A percentile compares a stretch with the other conserved stretches of the same genome.
These are phyloP conservation scores for Heliocidaris erythrogramma DNA, from an alignment of 35 echinoderm and acorn worm species.

Conservation along the genomic window DNA sequence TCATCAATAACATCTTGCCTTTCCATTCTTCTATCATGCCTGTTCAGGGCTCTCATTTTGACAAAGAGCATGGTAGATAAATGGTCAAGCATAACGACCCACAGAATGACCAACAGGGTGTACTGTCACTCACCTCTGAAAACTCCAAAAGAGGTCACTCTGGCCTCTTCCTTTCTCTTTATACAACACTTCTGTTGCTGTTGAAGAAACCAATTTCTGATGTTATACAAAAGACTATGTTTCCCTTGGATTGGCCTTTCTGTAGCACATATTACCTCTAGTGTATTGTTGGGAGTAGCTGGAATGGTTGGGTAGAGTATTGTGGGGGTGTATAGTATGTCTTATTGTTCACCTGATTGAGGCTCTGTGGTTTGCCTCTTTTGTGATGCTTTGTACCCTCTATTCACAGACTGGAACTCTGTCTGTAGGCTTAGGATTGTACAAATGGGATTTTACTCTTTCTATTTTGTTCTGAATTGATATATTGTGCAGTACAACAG, in stretches of 20 bases:
- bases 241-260: neutral
- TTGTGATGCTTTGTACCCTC: slow-evolving; percentile 18
- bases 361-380: slow-evolving; percentile 32
- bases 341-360: slow-evolving; percentile 36
- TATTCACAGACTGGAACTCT: neutral
- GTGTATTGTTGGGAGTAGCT: neutral
- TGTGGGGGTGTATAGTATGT: slow-evolving; percentile 2
- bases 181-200: neutral
- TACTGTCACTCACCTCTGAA: neutral
- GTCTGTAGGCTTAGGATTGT: slow-evolving; percentile 34
- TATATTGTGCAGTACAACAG: neutral
- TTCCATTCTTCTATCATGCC: neutral
- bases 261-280: neutral
- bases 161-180: neutral
- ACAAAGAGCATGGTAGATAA: neutral
- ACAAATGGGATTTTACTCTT: slow-evolving; percentile 39
- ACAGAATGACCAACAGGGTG: neutral
- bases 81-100: neutral
- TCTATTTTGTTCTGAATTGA: slow-evolving; percentile 14
- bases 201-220: neutral
- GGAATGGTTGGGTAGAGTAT: neutral
- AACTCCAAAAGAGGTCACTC: neutral
- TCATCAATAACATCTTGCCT: neutral
- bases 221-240: neutral
- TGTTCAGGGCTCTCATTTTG: neutral